Percentiles rank a stretch among this genome's conserved stretches.
These are phyloP conservation scores for Onychorhynchus coronatus DNA, from an alignment of 2,113 vertebrate genomes.

Conservation along the genomic window DNA sequence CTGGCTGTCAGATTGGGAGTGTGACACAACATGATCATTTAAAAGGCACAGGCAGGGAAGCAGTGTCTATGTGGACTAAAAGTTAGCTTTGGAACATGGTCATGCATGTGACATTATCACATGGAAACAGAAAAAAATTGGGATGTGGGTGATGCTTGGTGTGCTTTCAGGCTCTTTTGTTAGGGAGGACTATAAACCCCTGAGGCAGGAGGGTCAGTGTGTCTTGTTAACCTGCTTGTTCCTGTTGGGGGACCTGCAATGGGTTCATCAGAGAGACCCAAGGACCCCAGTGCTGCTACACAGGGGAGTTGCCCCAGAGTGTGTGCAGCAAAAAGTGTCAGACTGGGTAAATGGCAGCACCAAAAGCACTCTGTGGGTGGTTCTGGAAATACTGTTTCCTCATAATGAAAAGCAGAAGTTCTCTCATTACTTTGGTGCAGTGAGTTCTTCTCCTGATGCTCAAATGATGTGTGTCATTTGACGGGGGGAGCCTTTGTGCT, in stretches of 20 bases:
- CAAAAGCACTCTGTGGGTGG: background rate
- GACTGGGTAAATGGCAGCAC: background rate
- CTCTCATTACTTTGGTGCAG: background rate
- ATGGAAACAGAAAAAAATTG: background rate
- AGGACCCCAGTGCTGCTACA: background rate
- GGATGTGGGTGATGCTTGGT: background rate
- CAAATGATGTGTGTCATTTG: background rate
- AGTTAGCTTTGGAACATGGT: background rate
- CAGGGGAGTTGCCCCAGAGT: background rate
- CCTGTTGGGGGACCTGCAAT: background rate
- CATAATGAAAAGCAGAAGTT: background rate
- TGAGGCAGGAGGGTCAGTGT: background rate
- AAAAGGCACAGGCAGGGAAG: background rate
- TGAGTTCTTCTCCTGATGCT: background rate
- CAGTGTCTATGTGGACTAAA: background rate
- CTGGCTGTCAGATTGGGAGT: background rate
- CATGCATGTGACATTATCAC: background rate
- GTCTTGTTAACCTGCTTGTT: background rate
- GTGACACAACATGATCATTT: fast-evolving
- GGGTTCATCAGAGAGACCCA: background rate
- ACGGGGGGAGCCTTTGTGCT: background rate
- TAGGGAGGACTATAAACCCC: background rate
- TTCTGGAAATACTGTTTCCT: background rate
- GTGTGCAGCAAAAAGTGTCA: background rate
- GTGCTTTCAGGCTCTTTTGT: background rate